phyloP scores from a whole-genome alignment of 2,888 invertebrate genomes.

The Fabriciana adippe region DNA sequence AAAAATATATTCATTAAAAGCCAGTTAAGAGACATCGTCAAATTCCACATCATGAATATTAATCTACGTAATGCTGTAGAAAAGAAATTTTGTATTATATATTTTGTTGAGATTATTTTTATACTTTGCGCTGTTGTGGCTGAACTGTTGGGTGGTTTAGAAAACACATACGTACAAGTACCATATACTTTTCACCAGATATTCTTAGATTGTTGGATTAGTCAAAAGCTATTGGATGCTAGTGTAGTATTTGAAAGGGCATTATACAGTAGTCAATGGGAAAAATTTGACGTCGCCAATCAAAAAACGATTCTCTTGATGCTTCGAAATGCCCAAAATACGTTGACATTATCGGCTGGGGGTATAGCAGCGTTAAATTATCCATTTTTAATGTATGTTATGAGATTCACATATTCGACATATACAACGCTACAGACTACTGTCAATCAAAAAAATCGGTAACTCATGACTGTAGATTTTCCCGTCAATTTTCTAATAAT shows the following conservation, averaged over 20 bases:
- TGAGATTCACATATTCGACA: conserved; percentile 57
- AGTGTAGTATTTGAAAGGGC: conserved; percentile 53
- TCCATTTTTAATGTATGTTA: conserved; percentile 53
- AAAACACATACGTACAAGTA: conserved; percentile 56
- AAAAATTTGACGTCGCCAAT: conserved; percentile 56
- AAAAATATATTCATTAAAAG: conserved; percentile 48
- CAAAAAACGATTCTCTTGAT: conserved; percentile 57
- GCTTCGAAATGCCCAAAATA: conserved; percentile 57
- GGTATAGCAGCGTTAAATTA: conserved; percentile 56
- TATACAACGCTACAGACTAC: conserved; percentile 50
- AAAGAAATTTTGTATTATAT: conserved; percentile 48
- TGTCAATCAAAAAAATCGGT: conserved; percentile 4
- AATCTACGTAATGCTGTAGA: conserved; percentile 48
- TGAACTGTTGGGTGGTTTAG: conserved; percentile 58
- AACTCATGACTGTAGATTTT: not conserved
- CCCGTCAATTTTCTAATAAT: too few species aligned
- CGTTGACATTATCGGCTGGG: conserved; percentile 58
- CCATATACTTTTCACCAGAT: conserved; percentile 56
- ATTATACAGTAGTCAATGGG: conserved; percentile 62
- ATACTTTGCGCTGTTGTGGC: conserved; percentile 53
- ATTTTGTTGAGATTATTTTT: conserved; percentile 53
- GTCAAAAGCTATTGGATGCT: conserved; percentile 60
- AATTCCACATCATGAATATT: conserved; percentile 50
- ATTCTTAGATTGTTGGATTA: conserved; percentile 58
- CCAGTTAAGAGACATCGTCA: conserved; percentile 47